Base-by-base conservation (phyloP, 1,140 invertebrate genomes). In the Steinernema khuongi region DNA sequence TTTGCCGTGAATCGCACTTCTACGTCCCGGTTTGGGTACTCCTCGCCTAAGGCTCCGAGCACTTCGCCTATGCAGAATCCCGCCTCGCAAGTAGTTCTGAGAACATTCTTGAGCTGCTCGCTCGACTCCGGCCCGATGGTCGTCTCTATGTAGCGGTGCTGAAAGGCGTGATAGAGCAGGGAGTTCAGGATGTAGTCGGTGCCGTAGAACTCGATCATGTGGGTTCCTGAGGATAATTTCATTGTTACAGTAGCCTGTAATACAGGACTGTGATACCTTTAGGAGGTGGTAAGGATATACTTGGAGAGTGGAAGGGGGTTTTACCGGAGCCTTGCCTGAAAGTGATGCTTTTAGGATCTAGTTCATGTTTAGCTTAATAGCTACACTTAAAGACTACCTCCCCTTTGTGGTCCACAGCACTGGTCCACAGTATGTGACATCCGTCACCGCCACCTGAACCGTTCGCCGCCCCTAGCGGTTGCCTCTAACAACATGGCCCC, bases 111-210 rank as follows among this genome's bases (percentile, higher is more conserved):
- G 17, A 84, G 66, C 60, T 83, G 73, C 18, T 33, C n/a, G 31
- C 60, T 80, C 30, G 76, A 79, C 43, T 81, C 79, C 2, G 81
- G 81, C n/a, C 81, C 80, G 18, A 83, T 78, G 26, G 75, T 79
- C 7, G 85, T 72, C 44, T 83, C 82, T 74, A 83, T 79, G 36
- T 81, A 83, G n/a, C 78, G 72, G 60, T 83, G 82, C 29, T 72
- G 68, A 70, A 74, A 83, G 17, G 82, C 83, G 68, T 83, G 82
- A 79, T 83, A 83, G 18, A 83, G 74, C 83, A 83, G 83, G 18
- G 82, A 83, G 74, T 83, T 83, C 19, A 80, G 83, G 31, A 85
- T 67, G 68, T 81, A 85, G 70, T 83, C 83, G 17, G 81, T 84
- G 14, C 77, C 78, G 60, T 79, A 80, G 60, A 83, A 85, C 70